Percentiles rank a stretch among this genome's conserved stretches.
These are phyloP conservation scores for Allacma fusca DNA, from an alignment of 2,888 invertebrate species.

Conservation along the genomic window DNA sequence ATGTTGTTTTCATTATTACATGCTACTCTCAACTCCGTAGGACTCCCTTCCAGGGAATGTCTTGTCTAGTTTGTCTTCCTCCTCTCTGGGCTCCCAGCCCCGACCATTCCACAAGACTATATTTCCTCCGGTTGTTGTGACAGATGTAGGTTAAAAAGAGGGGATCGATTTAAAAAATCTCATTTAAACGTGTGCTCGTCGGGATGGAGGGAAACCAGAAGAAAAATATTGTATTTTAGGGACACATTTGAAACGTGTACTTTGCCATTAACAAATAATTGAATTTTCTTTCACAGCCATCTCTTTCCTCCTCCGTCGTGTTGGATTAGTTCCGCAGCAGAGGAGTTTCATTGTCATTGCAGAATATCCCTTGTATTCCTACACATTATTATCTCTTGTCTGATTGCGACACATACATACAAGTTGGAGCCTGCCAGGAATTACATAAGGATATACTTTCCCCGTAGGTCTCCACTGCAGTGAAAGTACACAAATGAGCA, in stretches of 20 bases:
- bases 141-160: slow-evolving; percentile 9
- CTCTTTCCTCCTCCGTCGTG: slow-evolving; percentile 10
- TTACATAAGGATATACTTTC: too few relatives aligned
- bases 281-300: slow-evolving; percentile 8
- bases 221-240: slow-evolving; percentile 12
- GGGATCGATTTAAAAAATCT: slow-evolving; percentile 19
- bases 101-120: background rate
- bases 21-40: too few relatives aligned
- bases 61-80: background rate
- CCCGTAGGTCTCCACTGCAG: too few relatives aligned
- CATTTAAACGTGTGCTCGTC: background rate
- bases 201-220: background rate
- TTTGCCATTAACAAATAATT: slow-evolving; percentile 16
- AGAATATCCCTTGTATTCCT: background rate
- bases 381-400: too few relatives aligned
- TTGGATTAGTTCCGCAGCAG: background rate
- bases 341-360: slow-evolving; percentile 10
- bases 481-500: too few relatives aligned
- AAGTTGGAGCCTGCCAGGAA: too few relatives aligned
- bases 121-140: slow-evolving; percentile 3
- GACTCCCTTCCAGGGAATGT: too few relatives aligned
- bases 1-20: too few relatives aligned
- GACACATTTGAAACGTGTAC: background rate
- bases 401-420: too few relatives aligned
- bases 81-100: background rate